Percentiles rank a stretch among this genome's conserved stretches.
Conservation (phyloP, 1,140 invertebrate genomes). For the Magallana ariakensis region DNA sequence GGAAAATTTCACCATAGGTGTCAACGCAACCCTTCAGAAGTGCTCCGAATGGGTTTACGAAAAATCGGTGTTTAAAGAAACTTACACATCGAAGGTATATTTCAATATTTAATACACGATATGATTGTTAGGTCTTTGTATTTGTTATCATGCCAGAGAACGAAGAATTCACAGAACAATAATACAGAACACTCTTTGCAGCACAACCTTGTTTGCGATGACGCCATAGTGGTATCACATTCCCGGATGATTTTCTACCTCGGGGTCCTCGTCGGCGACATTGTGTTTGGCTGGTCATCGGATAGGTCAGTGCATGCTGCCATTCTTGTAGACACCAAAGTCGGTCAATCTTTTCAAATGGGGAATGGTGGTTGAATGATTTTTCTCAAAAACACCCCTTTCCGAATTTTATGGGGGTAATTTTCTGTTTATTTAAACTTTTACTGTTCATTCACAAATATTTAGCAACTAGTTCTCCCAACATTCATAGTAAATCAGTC, state of each 20-base stretch:
- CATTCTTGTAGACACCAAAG: neutral
- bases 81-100: neutral
- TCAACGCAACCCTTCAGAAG: neutral
- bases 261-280: neutral
- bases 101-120: neutral
- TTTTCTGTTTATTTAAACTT: no score
- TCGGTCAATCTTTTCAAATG: no score
- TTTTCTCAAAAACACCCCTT: no score
- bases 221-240: conserved; percentile 12
- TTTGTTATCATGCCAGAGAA: no score
- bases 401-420: no score
- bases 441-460: no score
- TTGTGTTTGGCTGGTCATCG: conserved; percentile 3
- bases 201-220: conserved; percentile 16
- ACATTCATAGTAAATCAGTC: no score
- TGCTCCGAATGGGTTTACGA: conserved; percentile 20
- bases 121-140: no score
- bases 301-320: neutral
- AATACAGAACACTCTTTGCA: neutral
- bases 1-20: conserved; percentile 15
- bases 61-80: conserved; percentile 12
- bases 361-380: no score
- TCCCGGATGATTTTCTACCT: conserved; percentile 20
- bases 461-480: no score
- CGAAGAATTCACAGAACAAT: no score